These are phyloP conservation scores for Takifugu rubripes DNA, from an alignment of 2,797 vertebrate genomes.

Conservation along the genomic window DNA sequence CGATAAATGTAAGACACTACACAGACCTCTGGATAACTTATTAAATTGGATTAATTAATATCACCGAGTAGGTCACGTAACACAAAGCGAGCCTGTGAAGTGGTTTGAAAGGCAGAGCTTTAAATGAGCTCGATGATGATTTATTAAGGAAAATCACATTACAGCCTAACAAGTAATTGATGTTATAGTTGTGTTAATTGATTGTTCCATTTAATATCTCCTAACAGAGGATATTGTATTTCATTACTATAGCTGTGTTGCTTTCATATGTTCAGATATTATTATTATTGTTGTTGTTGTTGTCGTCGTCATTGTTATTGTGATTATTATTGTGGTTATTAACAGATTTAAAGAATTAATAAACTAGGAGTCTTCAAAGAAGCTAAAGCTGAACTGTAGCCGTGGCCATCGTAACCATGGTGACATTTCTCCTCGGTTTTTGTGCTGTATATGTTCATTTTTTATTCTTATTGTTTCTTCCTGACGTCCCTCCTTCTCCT, in stretches of 20 bases:
- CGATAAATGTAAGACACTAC: constrained; percentile 20
- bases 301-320: too few relatives aligned
- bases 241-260: neutral
- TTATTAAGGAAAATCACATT: neutral
- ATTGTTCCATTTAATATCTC: neutral
- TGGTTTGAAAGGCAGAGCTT: too few relatives aligned
- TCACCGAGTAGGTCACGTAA: constrained; percentile 27
- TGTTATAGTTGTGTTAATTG: neutral
- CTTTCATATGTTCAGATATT: neutral
- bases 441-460: too few relatives aligned
- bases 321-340: too few relatives aligned
- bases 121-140: constrained; percentile 4
- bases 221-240: neutral
- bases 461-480: too few relatives aligned
- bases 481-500: too few relatives aligned
- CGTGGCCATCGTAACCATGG: too few relatives aligned
- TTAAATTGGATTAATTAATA: constrained; percentile 35
- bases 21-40: constrained; percentile 22
- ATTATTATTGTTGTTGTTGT: too few relatives aligned
- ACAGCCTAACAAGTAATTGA: neutral
- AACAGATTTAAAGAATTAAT: too few relatives aligned
- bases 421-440: too few relatives aligned
- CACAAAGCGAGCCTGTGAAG: constrained; percentile 2
- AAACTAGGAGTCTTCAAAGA: too few relatives aligned
- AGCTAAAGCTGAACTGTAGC: too few relatives aligned